phyloP scores from a whole-genome alignment of 2,888 invertebrate genomes.

The Epinotia demarniana region DNA sequence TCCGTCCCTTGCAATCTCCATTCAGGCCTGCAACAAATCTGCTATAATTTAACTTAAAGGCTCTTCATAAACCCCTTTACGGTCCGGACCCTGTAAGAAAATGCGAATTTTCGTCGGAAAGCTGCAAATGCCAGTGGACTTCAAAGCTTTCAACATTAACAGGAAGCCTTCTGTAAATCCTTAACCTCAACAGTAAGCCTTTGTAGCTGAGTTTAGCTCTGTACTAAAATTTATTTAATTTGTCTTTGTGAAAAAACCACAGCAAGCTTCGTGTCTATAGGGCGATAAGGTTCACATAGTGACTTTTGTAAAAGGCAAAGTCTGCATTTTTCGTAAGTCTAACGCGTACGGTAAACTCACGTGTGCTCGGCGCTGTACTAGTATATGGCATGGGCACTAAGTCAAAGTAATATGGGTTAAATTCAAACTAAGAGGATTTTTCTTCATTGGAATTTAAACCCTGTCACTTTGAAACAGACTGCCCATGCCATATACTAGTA shows the following conservation, averaged over 20 bases:
- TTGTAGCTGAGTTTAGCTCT: neutral
- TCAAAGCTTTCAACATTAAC: neutral
- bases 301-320: neutral
- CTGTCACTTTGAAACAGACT: too few species aligned
- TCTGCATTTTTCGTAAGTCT: too few species aligned
- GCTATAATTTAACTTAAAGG: conserved; percentile 23
- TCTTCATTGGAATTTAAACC: too few species aligned
- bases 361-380: too few species aligned
- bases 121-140: conserved; percentile 19
- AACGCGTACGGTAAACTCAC: too few species aligned
- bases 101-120: conserved; percentile 5
- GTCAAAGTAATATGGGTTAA: too few species aligned
- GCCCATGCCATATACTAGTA: too few species aligned
- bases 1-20: conserved; percentile 17
- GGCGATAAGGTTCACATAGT: neutral
- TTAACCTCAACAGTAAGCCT: too few species aligned
- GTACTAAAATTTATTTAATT: neutral
- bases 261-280: neutral
- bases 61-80: conserved; percentile 32
- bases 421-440: too few species aligned
- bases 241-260: neutral
- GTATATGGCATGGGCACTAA: too few species aligned
- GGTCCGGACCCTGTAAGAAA: conserved; percentile 13
- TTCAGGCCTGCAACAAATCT: conserved; percentile 28
- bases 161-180: neutral